A percentile compares a stretch with the other conserved stretches of the same genome.
phyloP scores from a whole-genome alignment of 2,888 invertebrate genomes.

The Tachina grossa region DNA sequence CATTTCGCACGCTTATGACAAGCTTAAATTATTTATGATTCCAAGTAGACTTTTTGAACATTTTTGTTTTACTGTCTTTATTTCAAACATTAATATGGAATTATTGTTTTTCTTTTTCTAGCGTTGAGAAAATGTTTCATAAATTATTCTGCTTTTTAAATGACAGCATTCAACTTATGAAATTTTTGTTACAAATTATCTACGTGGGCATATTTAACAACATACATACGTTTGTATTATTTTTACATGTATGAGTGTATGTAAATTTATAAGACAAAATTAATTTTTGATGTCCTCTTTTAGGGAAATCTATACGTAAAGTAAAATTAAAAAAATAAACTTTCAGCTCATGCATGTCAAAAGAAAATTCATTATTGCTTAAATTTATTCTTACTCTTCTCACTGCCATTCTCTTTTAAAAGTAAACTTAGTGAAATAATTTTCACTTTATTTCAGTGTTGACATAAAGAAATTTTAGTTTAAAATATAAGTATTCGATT shows the following conservation, averaged over 20 bases:
- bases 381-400: constrained; percentile 18
- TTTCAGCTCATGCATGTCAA: constrained; percentile 45
- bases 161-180: neutral
- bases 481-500: too few relatives aligned
- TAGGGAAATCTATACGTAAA: constrained; percentile 41
- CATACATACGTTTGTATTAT: too few relatives aligned
- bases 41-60: constrained; percentile 37
- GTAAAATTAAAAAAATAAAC: neutral
- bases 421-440: constrained; percentile 11
- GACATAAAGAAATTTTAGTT: neutral
- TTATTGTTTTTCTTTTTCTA: neutral
- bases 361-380: constrained; percentile 64
- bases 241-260: too few relatives aligned
- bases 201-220: neutral
- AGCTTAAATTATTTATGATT: constrained; percentile 81
- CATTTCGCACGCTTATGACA: constrained; percentile 78
- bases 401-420: neutral
- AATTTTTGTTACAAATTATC: constrained; percentile 9
- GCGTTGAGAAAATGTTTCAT: constrained; percentile 68
- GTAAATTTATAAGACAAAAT: constrained; percentile 74
- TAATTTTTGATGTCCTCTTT: constrained; percentile 76
- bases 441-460: neutral
- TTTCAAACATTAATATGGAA: neutral
- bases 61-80: neutral
- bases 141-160: constrained; percentile 74